Evolutionary conservation across 92 coral and sea anemone genomes (phyloP), one percentile per base, ranked within the genome.

Genomic region (Phenganax stokvisi): DNA sequence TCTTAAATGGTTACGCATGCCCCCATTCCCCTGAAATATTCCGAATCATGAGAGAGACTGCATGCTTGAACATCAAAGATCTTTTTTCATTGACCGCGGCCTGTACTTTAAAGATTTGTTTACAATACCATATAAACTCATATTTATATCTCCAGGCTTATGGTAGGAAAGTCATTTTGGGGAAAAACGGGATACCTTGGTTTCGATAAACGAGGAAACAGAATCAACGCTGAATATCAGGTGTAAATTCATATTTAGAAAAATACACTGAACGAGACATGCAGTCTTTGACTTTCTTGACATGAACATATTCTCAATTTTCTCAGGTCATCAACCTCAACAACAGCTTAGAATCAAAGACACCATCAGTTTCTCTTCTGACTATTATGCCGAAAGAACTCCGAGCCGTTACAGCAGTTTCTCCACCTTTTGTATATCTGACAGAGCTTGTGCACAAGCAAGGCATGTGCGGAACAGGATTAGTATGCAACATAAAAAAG

Each of bases 161-260:
- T 79, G 37, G 7, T 79, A 52, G 61, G 55, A 60, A 58, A 79
- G 30, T 79, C 83, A 20, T 79, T 79, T 53, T 60, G 51, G 31
- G 91, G 91, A 28, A 83, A 76, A 65, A 86, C 91, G 44, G 91
- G 91, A 12, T 76, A 53, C 7, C 76, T 87, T 71, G 74, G 61
- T 65, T 87, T 83, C 72, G 92, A 89, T 72, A 37, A 52, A 55
- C 12, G 28, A 27, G 92, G 92, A 15, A 87, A 87, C 85, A 67
- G 92, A 80, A 69, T 87, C 44, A 85, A 85, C 57, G 84, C 92
- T 37, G 90, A 89, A 16, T 89, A 89, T 13, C 44, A 68, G 73
- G 73, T 68, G 6, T 16, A 10, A 37, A 28, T 15, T 37, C 13
- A 29, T 44, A 29, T 29, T 37, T 37, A 37, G 47, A 37, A 1